phyloP scores from a whole-genome alignment of 1,140 invertebrate species.

The honey bee (Apis mellifera) region Amel_HAv3.1 CM009931.2:7552501-7553000 shows the following conservation, averaged over 20 bases:
- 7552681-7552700: constrained; percentile 25
- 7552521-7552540: constrained; percentile 60
- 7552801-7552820: constrained; percentile 14
- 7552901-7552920: too few species aligned
- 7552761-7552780: background rate
- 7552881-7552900: background rate
- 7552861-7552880: background rate
- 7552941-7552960: too few species aligned
- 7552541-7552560: constrained; percentile 56
- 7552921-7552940: too few species aligned
- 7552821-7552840: constrained; percentile 2
- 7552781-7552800: background rate
- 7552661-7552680: constrained; percentile 36
- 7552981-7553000: too few species aligned
- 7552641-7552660: constrained; percentile 34
- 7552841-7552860: background rate
- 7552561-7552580: constrained; percentile 55
- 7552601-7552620: constrained; percentile 19
- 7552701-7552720: constrained; percentile 61
- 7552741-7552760: constrained; percentile 65
- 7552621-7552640: constrained; percentile 45
- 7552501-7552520: constrained; percentile 53
- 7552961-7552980: too few species aligned
- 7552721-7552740: constrained; percentile 54
- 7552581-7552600: constrained; percentile 52